Evolutionary conservation across 1,140 invertebrate genomes (phyloP).

Genomic region (Oedothorax gibbosus): DNA sequence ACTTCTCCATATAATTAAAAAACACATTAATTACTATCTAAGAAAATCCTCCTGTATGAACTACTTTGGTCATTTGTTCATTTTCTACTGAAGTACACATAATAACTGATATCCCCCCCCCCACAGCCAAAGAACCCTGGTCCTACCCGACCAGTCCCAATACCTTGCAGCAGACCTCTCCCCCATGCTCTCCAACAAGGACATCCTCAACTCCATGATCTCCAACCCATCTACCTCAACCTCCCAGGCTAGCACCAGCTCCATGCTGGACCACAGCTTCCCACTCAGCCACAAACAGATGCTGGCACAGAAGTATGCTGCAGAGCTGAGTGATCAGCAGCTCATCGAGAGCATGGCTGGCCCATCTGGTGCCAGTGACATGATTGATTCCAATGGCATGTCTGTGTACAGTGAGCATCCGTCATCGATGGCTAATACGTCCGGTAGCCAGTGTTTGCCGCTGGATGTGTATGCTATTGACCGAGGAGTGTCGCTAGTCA

Average conservation of each 20-base stretch:
- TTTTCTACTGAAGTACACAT: too few relatives aligned
- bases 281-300: slow-evolving; percentile 62
- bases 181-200: slow-evolving; percentile 50
- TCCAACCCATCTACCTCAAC: slow-evolving; percentile 52
- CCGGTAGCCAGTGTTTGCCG: slow-evolving; percentile 52
- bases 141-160: slow-evolving; percentile 44
- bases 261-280: slow-evolving; percentile 24
- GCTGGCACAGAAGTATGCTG: slow-evolving; percentile 64
- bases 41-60: too few relatives aligned
- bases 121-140: slow-evolving; percentile 22
- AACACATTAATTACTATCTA: too few relatives aligned
- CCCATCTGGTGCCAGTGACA: slow-evolving; percentile 43
- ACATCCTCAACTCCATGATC: slow-evolving; percentile 53
- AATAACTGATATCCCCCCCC: too few relatives aligned
- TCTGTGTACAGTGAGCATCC: slow-evolving; percentile 51
- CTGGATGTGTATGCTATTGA: slow-evolving; percentile 60
- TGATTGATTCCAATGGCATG: slow-evolving; percentile 55
- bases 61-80: too few relatives aligned
- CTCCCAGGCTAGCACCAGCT: slow-evolving; percentile 13
- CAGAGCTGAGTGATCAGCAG: slow-evolving; percentile 56
- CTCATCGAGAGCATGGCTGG: slow-evolving; percentile 45
- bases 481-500: slow-evolving; percentile 49
- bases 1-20: too few relatives aligned
- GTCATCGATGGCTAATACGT: slow-evolving; percentile 38
- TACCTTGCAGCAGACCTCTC: slow-evolving; percentile 50